Conservation (phyloP, 2,797 vertebrate genomes). For the Leptodactylus fallax region DNA sequence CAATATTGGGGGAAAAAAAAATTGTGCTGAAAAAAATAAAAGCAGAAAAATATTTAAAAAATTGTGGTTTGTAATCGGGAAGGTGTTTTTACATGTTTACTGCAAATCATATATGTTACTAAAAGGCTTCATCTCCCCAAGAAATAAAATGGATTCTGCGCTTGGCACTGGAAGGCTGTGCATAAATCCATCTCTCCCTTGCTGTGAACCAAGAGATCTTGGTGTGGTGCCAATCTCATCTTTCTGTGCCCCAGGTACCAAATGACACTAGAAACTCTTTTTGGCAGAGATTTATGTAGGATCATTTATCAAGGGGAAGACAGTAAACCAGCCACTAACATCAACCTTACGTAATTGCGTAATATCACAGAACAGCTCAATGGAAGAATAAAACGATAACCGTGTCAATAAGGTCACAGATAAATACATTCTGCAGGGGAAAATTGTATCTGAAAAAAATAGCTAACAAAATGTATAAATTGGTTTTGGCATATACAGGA, state of each 20-base stretch:
- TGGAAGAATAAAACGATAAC: constrained; percentile 7
- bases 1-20: neutral
- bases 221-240: constrained; percentile 64
- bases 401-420: neutral
- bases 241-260: constrained; percentile 63
- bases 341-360: constrained; percentile 32
- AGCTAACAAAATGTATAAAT: constrained; percentile 11
- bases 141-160: constrained; percentile 49
- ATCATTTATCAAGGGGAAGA: constrained; percentile 61
- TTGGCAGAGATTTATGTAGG: constrained; percentile 63
- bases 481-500: constrained; percentile 10
- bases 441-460: neutral
- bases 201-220: constrained; percentile 60
- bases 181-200: constrained; percentile 63
- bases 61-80: neutral
- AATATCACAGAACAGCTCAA: constrained; percentile 39
- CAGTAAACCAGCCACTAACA: constrained; percentile 50
- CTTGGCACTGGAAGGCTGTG: constrained; percentile 34
- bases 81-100: constrained; percentile 28
- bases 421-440: neutral
- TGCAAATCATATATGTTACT: constrained; percentile 45
- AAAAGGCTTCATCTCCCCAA: constrained; percentile 44
- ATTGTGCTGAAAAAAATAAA: neutral
- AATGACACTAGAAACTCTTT: constrained; percentile 64
- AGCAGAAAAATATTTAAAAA: neutral